phyloP scores from a whole-genome alignment of 2,113 vertebrate genomes.

The Labeo catla region DNA sequence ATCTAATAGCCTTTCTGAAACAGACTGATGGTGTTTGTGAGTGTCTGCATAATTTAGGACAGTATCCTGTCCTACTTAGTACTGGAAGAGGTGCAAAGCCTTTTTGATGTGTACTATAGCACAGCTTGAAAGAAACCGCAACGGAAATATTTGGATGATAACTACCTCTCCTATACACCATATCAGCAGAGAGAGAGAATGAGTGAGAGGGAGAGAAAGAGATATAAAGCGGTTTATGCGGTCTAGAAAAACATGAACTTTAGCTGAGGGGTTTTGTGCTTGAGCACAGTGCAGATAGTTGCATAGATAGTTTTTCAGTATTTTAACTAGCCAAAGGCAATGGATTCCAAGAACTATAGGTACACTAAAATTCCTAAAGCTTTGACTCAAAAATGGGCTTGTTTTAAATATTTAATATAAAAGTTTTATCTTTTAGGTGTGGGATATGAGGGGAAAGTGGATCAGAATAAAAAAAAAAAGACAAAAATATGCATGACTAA shows the following conservation, averaged over 20 bases:
- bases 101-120: conserved; percentile 32
- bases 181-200: not conserved
- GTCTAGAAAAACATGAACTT: not conserved
- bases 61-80: not conserved
- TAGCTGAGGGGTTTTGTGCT: not conserved
- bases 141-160: conserved; percentile 32
- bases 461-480: not conserved
- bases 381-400: not conserved
- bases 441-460: not conserved
- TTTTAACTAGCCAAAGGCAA: not conserved
- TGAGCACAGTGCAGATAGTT: not conserved
- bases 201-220: not conserved
- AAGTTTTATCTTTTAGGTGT: not conserved
- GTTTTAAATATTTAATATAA: not conserved
- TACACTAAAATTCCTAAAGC: not conserved
- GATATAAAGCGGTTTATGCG: not conserved
- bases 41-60: not conserved
- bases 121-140: conserved; percentile 30
- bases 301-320: conserved; percentile 5
- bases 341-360: conserved; percentile 15
- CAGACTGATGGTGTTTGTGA: not conserved
- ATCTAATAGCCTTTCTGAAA: not conserved
- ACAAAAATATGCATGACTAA: conserved; percentile 4
- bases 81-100: not conserved
- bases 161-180: conserved; percentile 13